These are phyloP conservation scores for Channa maculata DNA, from an alignment of 2,113 vertebrate genomes.

Conservation along the genomic window DNA sequence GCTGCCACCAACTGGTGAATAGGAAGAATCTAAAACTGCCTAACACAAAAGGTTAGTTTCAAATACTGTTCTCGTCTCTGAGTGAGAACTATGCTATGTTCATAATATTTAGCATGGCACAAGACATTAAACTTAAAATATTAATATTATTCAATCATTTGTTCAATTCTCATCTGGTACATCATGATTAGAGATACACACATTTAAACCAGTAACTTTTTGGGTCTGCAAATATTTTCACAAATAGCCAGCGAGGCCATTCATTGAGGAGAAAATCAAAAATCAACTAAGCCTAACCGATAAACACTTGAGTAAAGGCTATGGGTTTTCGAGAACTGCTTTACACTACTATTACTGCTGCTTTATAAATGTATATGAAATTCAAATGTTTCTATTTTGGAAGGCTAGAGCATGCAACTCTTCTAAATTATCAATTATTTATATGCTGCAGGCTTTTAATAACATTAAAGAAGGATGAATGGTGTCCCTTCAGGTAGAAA, in stretches of 20 bases:
- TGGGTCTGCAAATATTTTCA: background rate
- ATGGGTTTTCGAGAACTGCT: background rate
- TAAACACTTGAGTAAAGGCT: background rate
- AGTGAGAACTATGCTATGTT: background rate
- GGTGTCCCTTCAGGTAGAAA: slow-evolving; percentile 1
- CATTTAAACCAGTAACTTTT: background rate
- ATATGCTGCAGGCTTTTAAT: slow-evolving; percentile 1
- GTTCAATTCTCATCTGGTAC: background rate
- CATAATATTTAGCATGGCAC: slow-evolving; percentile 16
- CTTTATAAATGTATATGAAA: background rate
- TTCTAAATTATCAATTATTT: background rate
- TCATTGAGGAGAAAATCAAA: background rate
- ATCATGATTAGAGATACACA: background rate
- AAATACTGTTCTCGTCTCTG: background rate
- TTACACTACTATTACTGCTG: background rate
- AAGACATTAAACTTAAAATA: slow-evolving; percentile 1
- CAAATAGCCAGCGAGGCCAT: background rate
- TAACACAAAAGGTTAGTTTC: slow-evolving; percentile 2
- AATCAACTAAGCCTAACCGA: background rate
- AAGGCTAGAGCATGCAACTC: background rate
- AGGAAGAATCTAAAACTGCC: background rate
- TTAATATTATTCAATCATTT: background rate
- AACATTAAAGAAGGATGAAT: background rate
- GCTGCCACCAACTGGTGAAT: slow-evolving; percentile 70
- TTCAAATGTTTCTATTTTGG: background rate